Evolutionary conservation across 2,113 vertebrate genomes (phyloP), one percentile per base, ranked within the genome.

Genomic region (Ploceus nigricollis): DNA sequence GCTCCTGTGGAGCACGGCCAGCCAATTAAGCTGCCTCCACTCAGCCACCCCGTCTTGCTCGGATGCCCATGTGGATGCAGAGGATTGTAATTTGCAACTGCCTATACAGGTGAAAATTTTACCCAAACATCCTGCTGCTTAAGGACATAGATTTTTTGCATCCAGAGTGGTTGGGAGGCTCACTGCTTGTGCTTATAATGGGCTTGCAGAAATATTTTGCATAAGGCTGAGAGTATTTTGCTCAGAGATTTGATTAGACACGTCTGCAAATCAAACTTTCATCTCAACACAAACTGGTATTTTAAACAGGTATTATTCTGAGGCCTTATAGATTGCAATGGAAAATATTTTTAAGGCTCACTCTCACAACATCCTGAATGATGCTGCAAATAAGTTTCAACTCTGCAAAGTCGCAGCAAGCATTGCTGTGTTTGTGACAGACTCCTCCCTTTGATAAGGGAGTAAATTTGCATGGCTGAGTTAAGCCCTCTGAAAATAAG

Each of bases 81-180:
- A 77, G 50, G 79, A 89, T 51, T 78, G 87, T 69, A 95, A 97
- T 97, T 95, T 97, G 77, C 95, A 95, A 48, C 78, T 75, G 89
- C 80, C 75, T 75, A 7, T 68, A 81, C 92, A 94, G 90, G 89
- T 95, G 96, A 96, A 95, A 96, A 94, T 95, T 95, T 93, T 89
- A 78, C 94, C 48, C 48, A 72, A 93, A 87, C 22, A 28, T 81
- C 90, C 89, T 92, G 89, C 92, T 94, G 89, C 53, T 90, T 61
- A 87, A 95, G 76, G 78, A 77, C 60, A 31, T 44, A 30, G 56
- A 80, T 88, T 70, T 85, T 45, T 17, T 78, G 22, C 65, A 82
- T 86, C 70, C 69, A 20, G 47, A 87, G 78, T 57, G 50, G 28
- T 66, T 91, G 85, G 56, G 47, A 83, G 31, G 48, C 48, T 64